These are phyloP conservation scores for Abramis brama DNA, from an alignment of 2,113 vertebrate genomes.

Conservation along the genomic window DNA sequence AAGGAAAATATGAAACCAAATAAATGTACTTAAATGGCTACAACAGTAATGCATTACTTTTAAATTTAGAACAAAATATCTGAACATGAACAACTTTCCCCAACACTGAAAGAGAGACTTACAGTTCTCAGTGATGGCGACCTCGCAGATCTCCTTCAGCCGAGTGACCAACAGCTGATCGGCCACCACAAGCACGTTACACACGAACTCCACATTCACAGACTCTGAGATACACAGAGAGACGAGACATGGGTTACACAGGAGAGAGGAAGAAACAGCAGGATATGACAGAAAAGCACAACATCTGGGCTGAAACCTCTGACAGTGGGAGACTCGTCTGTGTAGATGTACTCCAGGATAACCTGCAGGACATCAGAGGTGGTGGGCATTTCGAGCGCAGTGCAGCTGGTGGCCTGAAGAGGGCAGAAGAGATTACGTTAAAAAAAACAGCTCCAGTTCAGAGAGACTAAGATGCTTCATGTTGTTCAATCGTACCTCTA, in stretches of 20 bases:
- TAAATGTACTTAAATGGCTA: too few relatives aligned
- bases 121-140: slow-evolving; percentile 92
- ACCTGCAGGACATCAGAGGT: slow-evolving; percentile 89
- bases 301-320: slow-evolving; percentile 79
- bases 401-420: slow-evolving; percentile 86
- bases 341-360: slow-evolving; percentile 94
- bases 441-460: not conserved
- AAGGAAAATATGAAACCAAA: too few relatives aligned
- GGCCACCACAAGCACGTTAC: slow-evolving; percentile 91
- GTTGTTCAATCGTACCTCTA: slow-evolving; percentile 82
- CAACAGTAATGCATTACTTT: not conserved
- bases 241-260: not conserved
- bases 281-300: not conserved
- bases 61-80: too few relatives aligned
- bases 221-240: slow-evolving; percentile 75
- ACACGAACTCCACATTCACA: slow-evolving; percentile 90
- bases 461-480: not conserved
- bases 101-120: slow-evolving; percentile 60
- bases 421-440: slow-evolving; percentile 40
- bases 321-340: slow-evolving; percentile 86
- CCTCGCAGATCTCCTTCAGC: slow-evolving; percentile 96
- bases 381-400: slow-evolving; percentile 90
- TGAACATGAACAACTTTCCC: too few relatives aligned
- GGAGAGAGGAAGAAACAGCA: not conserved
- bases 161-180: slow-evolving; percentile 93